phyloP scores from a whole-genome alignment of 2,888 invertebrate genomes.

The Epinotia brunnichana region DNA sequence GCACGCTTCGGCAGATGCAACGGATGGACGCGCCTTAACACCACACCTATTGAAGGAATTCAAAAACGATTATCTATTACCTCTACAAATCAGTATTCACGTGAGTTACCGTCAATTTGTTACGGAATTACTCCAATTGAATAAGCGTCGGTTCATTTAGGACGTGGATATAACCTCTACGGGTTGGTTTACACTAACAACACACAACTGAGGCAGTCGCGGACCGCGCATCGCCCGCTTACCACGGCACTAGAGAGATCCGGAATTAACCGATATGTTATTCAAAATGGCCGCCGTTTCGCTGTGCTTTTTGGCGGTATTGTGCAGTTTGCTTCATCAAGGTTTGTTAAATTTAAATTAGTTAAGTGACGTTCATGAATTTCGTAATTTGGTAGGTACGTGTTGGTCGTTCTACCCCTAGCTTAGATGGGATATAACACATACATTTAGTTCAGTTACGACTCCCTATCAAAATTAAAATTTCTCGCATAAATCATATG shows the following conservation, averaged over 20 bases:
- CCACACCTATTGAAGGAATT: slow-evolving; percentile 14
- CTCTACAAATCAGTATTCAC: slow-evolving; percentile 46
- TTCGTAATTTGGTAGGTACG: slow-evolving; percentile 17
- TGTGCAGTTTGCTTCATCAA: slow-evolving; percentile 78
- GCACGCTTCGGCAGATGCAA: not conserved
- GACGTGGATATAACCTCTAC: slow-evolving; percentile 54
- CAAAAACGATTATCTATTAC: slow-evolving; percentile 57
- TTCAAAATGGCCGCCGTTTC: slow-evolving; percentile 65
- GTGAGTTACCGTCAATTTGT: slow-evolving; percentile 61
- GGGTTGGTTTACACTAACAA: slow-evolving; percentile 37
- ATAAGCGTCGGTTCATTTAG: slow-evolving; percentile 62
- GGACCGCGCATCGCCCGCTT: slow-evolving; percentile 60
- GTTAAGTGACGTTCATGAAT: slow-evolving; percentile 16
- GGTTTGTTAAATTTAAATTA: slow-evolving; percentile 64
- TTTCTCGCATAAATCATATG: slow-evolving; percentile 5
- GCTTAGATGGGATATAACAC: not conserved
- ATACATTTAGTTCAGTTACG: not conserved
- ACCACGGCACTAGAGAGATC: slow-evolving; percentile 61
- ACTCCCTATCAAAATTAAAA: not conserved
- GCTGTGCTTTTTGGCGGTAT: slow-evolving; percentile 73
- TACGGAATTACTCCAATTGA: slow-evolving; percentile 72
- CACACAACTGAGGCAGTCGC: slow-evolving; percentile 38
- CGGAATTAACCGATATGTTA: slow-evolving; percentile 42
- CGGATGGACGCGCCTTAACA: slow-evolving; percentile 18
- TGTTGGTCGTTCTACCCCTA: not conserved